These are phyloP conservation scores for Eumerus sabulonum DNA, from an alignment of 2,888 invertebrate species.

Conservation along the genomic window DNA sequence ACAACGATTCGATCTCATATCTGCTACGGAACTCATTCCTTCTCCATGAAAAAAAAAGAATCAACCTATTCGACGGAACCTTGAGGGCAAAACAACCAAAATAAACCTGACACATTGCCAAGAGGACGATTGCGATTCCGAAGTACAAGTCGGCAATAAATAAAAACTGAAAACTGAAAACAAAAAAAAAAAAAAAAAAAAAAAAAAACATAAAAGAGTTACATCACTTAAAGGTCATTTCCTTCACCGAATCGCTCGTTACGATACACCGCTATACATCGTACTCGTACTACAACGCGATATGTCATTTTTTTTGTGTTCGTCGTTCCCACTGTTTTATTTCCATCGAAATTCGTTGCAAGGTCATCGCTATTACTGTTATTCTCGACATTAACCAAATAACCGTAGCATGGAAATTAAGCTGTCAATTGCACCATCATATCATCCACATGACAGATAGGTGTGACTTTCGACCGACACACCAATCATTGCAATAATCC, in stretches of 20 bases:
- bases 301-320: slow-evolving; percentile 37
- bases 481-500: not conserved
- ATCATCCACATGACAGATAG: slow-evolving; percentile 52
- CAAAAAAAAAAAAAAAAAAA: not conserved
- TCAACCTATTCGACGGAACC: slow-evolving; percentile 20
- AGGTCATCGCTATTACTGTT: slow-evolving; percentile 58
- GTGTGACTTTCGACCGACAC: slow-evolving; percentile 34
- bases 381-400: slow-evolving; percentile 45
- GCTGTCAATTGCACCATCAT: slow-evolving; percentile 64
- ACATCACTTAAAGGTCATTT: slow-evolving; percentile 65
- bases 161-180: slow-evolving; percentile 8
- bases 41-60: slow-evolving; percentile 11
- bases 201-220: slow-evolving; percentile 47
- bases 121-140: slow-evolving; percentile 52
- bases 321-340: slow-evolving; percentile 18
- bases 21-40: slow-evolving; percentile 43
- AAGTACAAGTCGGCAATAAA: slow-evolving; percentile 58
- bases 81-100: slow-evolving; percentile 45
- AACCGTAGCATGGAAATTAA: not conserved
- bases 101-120: slow-evolving; percentile 60
- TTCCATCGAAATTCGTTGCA: slow-evolving; percentile 58
- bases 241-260: slow-evolving; percentile 44
- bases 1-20: too few species aligned
- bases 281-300: slow-evolving; percentile 21
- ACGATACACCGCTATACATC: slow-evolving; percentile 24